A percentile compares a stretch with the other conserved stretches of the same genome.
Conservation (phyloP, 1,140 invertebrate genomes). For the Gonatopus flavifemur region DNA sequence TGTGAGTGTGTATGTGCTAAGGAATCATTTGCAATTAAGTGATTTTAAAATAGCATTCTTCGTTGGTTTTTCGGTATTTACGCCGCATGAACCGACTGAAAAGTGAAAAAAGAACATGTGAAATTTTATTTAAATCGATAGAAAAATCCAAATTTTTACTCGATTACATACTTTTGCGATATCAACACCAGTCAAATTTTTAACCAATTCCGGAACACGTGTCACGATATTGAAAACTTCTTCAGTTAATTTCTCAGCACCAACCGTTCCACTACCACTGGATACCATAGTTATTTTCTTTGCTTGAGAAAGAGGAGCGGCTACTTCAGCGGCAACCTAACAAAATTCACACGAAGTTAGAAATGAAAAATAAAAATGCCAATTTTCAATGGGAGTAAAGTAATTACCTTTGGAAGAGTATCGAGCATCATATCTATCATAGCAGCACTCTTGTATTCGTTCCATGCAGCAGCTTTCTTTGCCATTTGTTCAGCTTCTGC, state of each 20-base stretch:
- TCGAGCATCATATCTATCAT: constrained; percentile 98
- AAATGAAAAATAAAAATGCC: constrained; percentile 9
- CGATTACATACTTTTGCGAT: constrained; percentile 72
- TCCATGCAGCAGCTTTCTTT: constrained; percentile 95
- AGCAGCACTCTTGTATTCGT: constrained; percentile 93
- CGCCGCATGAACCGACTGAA: constrained; percentile 54
- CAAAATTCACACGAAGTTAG: background rate
- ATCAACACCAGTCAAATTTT: constrained; percentile 89
- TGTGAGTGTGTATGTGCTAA: constrained; percentile 15
- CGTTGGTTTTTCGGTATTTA: too few species aligned
- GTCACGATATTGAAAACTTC: constrained; percentile 92
- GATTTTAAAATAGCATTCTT: constrained; percentile 18
- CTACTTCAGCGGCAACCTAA: constrained; percentile 92
- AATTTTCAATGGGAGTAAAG: background rate
- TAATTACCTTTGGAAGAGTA: constrained; percentile 86
- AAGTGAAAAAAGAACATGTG: constrained; percentile 25
- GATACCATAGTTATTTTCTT: constrained; percentile 96
- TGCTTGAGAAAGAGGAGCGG: constrained; percentile 88
- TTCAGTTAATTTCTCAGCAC: constrained; percentile 89
- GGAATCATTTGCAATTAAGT: constrained; percentile 11
- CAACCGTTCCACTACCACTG: constrained; percentile 86
- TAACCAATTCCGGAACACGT: constrained; percentile 86
- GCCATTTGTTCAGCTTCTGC: constrained; percentile 96
- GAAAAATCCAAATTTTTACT: background rate
- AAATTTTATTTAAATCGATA: background rate